Conservation (phyloP, 1,140 invertebrate species). For the Propsilocerus akamusi region DNA sequence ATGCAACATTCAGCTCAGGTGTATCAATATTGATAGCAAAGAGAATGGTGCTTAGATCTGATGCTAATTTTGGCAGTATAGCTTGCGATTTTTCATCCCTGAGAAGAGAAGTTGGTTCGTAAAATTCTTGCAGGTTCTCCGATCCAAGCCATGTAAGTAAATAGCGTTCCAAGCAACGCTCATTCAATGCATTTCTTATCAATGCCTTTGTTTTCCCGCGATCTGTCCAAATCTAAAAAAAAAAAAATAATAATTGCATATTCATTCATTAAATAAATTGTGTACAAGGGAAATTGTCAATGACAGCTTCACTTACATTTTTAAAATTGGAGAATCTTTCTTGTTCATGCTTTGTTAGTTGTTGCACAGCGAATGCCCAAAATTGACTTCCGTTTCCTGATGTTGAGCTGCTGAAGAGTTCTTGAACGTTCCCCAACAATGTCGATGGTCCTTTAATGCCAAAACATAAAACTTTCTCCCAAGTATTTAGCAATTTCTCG, state of each 20-base stretch:
- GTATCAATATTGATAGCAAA: neutral
- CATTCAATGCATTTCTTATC: neutral
- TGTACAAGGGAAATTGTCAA: neutral
- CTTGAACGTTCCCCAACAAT: neutral
- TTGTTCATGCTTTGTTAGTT: neutral
- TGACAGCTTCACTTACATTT: neutral
- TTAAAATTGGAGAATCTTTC: neutral
- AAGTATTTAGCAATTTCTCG: neutral
- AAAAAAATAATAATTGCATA: neutral
- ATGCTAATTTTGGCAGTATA: neutral
- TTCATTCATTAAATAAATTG: neutral
- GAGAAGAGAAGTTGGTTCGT: neutral
- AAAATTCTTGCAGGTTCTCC: neutral
- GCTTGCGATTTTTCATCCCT: neutral
- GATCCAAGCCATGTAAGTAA: neutral
- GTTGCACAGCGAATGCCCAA: neutral
- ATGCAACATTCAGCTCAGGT: neutral
- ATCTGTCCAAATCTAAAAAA: neutral
- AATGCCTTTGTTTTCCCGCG: neutral
- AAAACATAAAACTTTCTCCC: neutral
- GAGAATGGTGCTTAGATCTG: neutral
- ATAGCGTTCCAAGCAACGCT: neutral
- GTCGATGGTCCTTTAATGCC: neutral
- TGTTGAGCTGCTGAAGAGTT: neutral
- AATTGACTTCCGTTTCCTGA: neutral